phyloP scores from a whole-genome alignment of 2,113 vertebrate genomes.

The Coryphaenoides rupestris region DNA sequence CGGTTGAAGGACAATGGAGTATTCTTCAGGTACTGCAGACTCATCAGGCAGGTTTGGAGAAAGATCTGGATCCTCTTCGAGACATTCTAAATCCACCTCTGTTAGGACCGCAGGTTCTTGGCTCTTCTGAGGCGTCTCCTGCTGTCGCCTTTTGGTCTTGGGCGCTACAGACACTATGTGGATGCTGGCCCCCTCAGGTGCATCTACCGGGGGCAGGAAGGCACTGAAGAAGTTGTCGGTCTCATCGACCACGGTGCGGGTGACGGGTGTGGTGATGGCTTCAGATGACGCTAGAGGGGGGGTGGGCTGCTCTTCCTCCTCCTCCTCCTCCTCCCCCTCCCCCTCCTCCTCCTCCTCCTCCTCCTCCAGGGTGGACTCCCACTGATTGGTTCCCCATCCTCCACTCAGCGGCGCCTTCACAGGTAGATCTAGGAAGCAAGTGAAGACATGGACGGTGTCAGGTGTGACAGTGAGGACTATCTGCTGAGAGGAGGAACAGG shows the following conservation, averaged over 20 bases:
- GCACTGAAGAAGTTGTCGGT: constrained; percentile 95
- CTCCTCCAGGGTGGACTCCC: constrained; percentile 80
- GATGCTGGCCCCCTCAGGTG: constrained; percentile 70
- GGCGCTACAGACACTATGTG: constrained; percentile 91
- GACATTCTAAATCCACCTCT: constrained; percentile 29
- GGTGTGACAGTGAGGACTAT: too few relatives aligned
- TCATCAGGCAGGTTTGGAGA: constrained; percentile 35
- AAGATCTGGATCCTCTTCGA: constrained; percentile 45
- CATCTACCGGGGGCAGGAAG: constrained; percentile 83
- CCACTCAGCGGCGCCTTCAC: constrained; percentile 80
- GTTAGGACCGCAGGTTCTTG: constrained; percentile 24
- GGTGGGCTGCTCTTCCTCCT: constrained; percentile 58
- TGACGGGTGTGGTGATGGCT: constrained; percentile 96
- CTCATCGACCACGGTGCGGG: constrained; percentile 91
- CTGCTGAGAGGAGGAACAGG: too few relatives aligned
- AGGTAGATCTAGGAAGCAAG: constrained; percentile 56
- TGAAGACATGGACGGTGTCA: background rate
- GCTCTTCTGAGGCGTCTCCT: constrained; percentile 72
- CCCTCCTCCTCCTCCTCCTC: constrained; percentile 64
- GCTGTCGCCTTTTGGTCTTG: constrained; percentile 81
- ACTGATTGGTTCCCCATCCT: constrained; percentile 90
- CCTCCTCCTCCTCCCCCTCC: constrained; percentile 60
- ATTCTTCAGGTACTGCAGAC: constrained; percentile 20
- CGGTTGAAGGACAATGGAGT: constrained; percentile 45
- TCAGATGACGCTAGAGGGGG: constrained; percentile 73